Percentiles rank a stretch among this genome's conserved stretches.
Conservation (phyloP, 64 coral and sea anemone species). For the Acropora yongei region DNA sequence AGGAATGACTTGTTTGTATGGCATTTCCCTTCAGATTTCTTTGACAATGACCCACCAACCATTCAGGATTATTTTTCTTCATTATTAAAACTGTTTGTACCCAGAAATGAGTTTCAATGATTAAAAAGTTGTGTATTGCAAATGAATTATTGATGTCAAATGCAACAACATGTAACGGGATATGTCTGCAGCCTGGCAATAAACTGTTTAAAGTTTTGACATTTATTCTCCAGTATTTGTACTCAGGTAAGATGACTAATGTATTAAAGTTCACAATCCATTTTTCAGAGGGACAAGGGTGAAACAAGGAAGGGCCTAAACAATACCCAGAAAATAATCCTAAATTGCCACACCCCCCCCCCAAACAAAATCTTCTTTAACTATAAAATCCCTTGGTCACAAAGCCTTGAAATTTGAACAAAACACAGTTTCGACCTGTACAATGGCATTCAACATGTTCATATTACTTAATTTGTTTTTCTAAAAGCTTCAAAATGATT, state of each 20-base stretch:
- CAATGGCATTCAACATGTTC: background rate
- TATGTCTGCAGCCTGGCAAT: background rate
- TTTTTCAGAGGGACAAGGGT: background rate
- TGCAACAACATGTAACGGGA: background rate
- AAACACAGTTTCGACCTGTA: background rate
- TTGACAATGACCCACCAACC: background rate
- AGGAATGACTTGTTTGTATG: constrained; percentile 14
- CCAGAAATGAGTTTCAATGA: constrained; percentile 2
- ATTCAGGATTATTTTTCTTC: constrained; percentile 25
- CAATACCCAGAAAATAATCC: background rate
- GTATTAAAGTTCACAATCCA: background rate
- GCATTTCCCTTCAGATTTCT: constrained; percentile 32
- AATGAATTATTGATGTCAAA: background rate
- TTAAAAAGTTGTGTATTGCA: constrained; percentile 5
- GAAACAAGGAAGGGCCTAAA: background rate
- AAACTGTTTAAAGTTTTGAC: background rate
- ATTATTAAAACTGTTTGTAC: background rate
- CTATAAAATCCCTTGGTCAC: too few relatives aligned
- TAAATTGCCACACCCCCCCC: background rate
- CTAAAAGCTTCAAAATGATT: constrained; percentile 21
- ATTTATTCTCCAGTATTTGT: background rate
- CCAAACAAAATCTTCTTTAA: background rate
- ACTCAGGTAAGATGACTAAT: background rate
- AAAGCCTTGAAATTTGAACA: background rate
- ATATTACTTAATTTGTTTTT: constrained; percentile 19